Evolutionary conservation across 2,888 invertebrate genomes (phyloP).

Genomic region (Eugnorisma glareosa): DNA sequence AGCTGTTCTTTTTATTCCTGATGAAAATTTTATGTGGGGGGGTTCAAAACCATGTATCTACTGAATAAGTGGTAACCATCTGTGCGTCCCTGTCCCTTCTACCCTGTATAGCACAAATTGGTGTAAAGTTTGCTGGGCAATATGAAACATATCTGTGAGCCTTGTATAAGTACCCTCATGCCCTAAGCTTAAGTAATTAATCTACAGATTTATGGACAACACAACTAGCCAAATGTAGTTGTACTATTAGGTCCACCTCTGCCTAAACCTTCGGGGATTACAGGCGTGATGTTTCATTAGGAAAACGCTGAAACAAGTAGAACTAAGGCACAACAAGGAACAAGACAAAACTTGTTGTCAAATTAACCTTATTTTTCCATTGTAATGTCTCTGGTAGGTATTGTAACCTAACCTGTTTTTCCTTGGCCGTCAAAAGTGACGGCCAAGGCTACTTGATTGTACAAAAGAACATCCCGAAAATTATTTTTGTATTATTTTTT

Average conservation of each 20-base stretch:
- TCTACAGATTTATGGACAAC: background rate
- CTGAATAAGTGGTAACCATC: too few species aligned
- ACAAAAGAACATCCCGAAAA: constrained; percentile 45
- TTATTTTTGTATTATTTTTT: constrained; percentile 50
- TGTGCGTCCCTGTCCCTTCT: too few species aligned
- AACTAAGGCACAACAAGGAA: too few species aligned
- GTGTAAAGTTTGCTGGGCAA: background rate
- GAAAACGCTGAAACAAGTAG: background rate
- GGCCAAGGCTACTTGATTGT: constrained; percentile 18
- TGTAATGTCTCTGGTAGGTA: background rate
- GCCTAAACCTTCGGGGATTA: background rate
- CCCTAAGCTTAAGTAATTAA: background rate
- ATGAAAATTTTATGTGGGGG: too few species aligned
- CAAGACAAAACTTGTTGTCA: background rate
- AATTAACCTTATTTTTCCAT: constrained; percentile 11
- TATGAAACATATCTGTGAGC: background rate
- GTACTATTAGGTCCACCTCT: background rate
- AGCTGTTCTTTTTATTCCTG: too few species aligned
- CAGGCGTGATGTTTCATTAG: background rate
- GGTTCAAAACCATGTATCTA: too few species aligned
- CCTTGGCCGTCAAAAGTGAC: constrained; percentile 23
- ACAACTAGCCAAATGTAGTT: background rate
- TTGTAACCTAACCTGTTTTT: constrained; percentile 9
- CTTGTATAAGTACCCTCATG: background rate
- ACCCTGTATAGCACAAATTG: background rate